Evolutionary conservation across 2,113 vertebrate genomes (phyloP).

Genomic region (Hippocampus comes): DNA sequence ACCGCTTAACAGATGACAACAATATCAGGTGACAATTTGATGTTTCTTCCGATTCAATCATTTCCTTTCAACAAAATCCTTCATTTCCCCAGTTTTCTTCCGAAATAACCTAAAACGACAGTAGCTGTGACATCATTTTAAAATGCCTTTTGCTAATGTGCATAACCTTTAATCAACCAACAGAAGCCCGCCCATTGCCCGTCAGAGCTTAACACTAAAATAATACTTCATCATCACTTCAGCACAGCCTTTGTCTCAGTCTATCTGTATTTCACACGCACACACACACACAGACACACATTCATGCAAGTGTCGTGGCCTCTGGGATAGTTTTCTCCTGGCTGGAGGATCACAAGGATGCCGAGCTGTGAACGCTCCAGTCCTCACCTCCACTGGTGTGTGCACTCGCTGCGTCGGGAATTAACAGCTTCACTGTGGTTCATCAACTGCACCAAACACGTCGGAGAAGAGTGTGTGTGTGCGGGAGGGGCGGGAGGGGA

Average conservation of each 20-base stretch:
- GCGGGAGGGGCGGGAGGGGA: background rate
- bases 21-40: background rate
- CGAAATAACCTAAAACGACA: too few species aligned
- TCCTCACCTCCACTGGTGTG: constrained; percentile 46
- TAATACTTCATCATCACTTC: constrained; percentile 38
- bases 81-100: too few species aligned
- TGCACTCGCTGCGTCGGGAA: constrained; percentile 51
- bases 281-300: constrained; percentile 8
- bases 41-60: background rate
- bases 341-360: constrained; percentile 59
- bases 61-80: background rate
- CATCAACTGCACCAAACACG: constrained; percentile 51
- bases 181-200: constrained; percentile 33
- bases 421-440: constrained; percentile 61
- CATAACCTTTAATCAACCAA: constrained; percentile 31
- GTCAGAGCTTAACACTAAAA: constrained; percentile 41
- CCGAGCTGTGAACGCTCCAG: constrained; percentile 52
- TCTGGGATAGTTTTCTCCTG: constrained; percentile 59
- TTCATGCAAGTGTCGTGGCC: constrained; percentile 32
- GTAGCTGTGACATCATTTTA: too few species aligned
- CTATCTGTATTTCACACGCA: constrained; percentile 1
- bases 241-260: constrained; percentile 3
- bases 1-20: background rate
- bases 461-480: constrained; percentile 21
- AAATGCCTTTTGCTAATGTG: background rate